Conservation (phyloP, 2,797 vertebrate species). For the Brachyrhaphis roseni region DNA sequence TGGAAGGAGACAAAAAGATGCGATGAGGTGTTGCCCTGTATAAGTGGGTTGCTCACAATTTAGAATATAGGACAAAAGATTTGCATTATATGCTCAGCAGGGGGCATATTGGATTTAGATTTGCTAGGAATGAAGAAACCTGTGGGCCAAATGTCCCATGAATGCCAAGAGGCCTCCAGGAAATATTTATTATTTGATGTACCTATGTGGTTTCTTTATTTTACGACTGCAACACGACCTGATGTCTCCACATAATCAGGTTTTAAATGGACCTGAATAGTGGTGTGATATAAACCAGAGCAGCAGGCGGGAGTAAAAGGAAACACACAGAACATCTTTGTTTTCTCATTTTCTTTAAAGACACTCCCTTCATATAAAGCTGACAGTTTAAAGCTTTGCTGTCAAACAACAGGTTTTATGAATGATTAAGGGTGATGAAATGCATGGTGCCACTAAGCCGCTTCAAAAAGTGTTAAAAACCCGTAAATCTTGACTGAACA, state of each 20-base stretch:
- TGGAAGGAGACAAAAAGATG: constrained; percentile 3
- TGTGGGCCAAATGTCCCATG: constrained; percentile 42
- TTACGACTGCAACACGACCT: constrained; percentile 21
- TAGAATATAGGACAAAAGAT: constrained; percentile 34
- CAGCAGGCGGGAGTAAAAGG: constrained; percentile 32
- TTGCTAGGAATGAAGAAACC: constrained; percentile 36
- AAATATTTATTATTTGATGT: constrained; percentile 3
- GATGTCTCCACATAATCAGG: constrained; percentile 27
- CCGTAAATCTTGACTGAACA: background rate
- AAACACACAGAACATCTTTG: constrained; percentile 26
- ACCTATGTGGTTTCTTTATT: constrained; percentile 9
- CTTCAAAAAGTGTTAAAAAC: background rate
- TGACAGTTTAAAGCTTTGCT: constrained; percentile 7
- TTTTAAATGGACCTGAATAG: constrained; percentile 28
- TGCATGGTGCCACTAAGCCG: constrained; percentile 4
- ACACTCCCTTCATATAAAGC: constrained; percentile 31
- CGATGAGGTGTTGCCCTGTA: constrained; percentile 1
- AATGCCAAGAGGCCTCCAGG: constrained; percentile 24
- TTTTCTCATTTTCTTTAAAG: constrained; percentile 35
- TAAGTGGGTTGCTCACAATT: constrained; percentile 19
- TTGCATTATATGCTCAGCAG: constrained; percentile 42
- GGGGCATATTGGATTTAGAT: constrained; percentile 43
- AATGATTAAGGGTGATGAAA: constrained; percentile 38
- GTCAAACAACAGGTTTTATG: constrained; percentile 20
- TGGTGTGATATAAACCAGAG: constrained; percentile 45